A percentile compares a stretch with the other conserved stretches of the same genome.
Evolutionary conservation across 2,888 invertebrate genomes (phyloP).

Genomic region (Eudasyphora cyanicolor): DNA sequence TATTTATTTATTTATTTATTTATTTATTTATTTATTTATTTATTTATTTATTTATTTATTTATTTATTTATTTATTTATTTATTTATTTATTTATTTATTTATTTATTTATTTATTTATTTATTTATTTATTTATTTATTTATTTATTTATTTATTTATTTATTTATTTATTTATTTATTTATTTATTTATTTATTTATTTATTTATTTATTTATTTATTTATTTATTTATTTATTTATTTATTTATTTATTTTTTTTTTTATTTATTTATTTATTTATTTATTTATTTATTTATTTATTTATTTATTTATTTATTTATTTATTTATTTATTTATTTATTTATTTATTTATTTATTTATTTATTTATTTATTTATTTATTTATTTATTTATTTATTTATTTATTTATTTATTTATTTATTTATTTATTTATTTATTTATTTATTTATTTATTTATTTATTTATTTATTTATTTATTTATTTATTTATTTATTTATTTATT

Average conservation of each 20-base stretch:
- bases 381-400: conserved; percentile 7
- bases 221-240: conserved; percentile 7
- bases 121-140: conserved; percentile 7
- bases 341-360: conserved; percentile 7
- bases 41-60: conserved; percentile 7
- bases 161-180: conserved; percentile 7
- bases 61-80: conserved; percentile 7
- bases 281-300: conserved; percentile 7
- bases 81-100: conserved; percentile 7
- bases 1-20: conserved; percentile 7
- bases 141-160: conserved; percentile 7
- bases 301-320: conserved; percentile 7
- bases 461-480: conserved; percentile 7
- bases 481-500: conserved; percentile 7
- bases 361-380: conserved; percentile 7
- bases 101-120: conserved; percentile 7
- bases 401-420: conserved; percentile 7
- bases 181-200: conserved; percentile 7
- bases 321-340: conserved; percentile 7
- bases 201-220: conserved; percentile 7
- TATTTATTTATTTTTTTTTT: background rate
- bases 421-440: conserved; percentile 7
- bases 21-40: conserved; percentile 7
- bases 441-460: conserved; percentile 7
- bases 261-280: conserved; percentile 7